Evolutionary conservation across 2,113 vertebrate species (phyloP).

Genomic region (Chloropsis cyanopogon): DNA sequence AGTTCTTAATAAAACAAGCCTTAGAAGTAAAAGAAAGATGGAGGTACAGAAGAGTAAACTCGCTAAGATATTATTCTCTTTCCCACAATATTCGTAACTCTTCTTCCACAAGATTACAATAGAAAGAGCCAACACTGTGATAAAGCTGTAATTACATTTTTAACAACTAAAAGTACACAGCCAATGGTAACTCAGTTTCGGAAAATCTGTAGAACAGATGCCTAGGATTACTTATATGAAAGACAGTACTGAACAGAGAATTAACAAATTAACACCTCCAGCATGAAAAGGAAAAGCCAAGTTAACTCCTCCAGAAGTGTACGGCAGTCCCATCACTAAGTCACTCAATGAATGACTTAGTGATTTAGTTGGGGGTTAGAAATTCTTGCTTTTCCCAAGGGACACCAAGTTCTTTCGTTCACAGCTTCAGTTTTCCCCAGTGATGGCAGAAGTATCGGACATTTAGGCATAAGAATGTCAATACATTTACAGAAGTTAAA

Average conservation of each 20-base stretch:
- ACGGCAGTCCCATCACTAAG: background rate
- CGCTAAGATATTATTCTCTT: background rate
- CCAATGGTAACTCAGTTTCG: background rate
- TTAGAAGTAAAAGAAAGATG: background rate
- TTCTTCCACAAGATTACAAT: background rate
- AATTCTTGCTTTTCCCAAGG: background rate
- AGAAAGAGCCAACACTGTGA: background rate
- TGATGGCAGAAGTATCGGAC: rapidly evolving
- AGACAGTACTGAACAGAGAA: background rate
- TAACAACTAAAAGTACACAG: background rate
- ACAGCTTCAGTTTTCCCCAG: background rate
- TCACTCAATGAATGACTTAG: rapidly evolving
- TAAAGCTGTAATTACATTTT: background rate
- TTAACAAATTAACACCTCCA: background rate
- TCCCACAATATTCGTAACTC: background rate
- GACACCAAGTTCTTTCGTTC: background rate
- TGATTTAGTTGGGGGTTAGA: background rate
- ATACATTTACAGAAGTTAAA: background rate
- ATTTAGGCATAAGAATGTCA: background rate
- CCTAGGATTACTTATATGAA: background rate
- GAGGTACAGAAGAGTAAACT: background rate
- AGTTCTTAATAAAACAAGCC: background rate
- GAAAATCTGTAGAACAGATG: background rate
- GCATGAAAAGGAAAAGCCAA: background rate
- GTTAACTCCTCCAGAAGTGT: background rate